A percentile compares a stretch with the other conserved stretches of the same genome.
Evolutionary conservation across 2,888 invertebrate genomes (phyloP).

Genomic region (Rapana venosa): DNA sequence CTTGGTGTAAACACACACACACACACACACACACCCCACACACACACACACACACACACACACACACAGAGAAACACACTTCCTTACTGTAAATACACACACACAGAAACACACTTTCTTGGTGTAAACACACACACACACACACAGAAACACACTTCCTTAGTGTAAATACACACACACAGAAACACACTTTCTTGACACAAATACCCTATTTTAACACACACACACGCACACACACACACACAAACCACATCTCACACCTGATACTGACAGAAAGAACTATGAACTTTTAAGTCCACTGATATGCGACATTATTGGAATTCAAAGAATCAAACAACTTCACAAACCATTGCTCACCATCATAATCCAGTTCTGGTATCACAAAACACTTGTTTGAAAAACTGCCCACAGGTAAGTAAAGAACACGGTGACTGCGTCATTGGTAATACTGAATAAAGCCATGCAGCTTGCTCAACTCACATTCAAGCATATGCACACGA

Average conservation of each 20-base stretch:
- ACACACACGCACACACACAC: not conserved
- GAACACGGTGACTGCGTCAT: no score
- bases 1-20: not conserved
- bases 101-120: not conserved
- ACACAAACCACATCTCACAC: no score
- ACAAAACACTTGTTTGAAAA: not conserved
- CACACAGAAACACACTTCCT: not conserved
- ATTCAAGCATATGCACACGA: no score
- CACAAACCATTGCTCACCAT: no score
- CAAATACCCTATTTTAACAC: no score
- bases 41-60: not conserved
- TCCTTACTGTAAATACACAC: not conserved
- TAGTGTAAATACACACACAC: constrained; percentile 6
- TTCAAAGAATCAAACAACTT: not conserved
- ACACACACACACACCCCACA: not conserved
- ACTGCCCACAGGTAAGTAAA: not conserved
- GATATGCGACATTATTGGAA: constrained; percentile 13
- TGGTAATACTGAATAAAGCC: no score
- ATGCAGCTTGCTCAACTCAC: no score
- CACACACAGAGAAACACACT: constrained; percentile 4
- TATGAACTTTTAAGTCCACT: not conserved
- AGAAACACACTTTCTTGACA: not conserved
- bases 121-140: not conserved
- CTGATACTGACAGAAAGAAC: not conserved
- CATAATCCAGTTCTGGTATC: no score